Base-by-base conservation (phyloP, 2,888 invertebrate genomes). In the Nemotelus nigrinus region DNA sequence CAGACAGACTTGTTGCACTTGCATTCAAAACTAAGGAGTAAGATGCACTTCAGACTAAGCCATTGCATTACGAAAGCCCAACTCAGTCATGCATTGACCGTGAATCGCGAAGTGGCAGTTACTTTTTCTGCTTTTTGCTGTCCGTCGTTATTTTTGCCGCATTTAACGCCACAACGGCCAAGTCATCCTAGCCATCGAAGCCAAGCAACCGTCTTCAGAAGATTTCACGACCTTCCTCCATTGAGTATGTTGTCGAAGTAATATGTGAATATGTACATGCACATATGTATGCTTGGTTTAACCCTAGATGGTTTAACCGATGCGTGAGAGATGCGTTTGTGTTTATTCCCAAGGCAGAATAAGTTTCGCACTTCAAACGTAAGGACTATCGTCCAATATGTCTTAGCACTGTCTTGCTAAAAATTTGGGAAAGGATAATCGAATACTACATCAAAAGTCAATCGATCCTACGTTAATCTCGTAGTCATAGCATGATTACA, bases 1-100 rank as follows among this genome's bases (percentile, higher is more conserved):
- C 47, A 45, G 65, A 44, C 47, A 65, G 65, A 65, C 65, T 65
- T 65, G 65, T 45, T 65, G 65, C 65, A 65, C 65, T 65, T 65
- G 65, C 47, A 65, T 65, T 44, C 65, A 65, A 2, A 65, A 65
- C 7, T 5, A 47, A 47, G n/a, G 25, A 8, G 3, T 8, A 65
- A 65, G 47, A 65, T 65, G 65, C 65, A 65, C 65, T 65, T 65
- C 47, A 47, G 65, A 7, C 65, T n/a, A n/a, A 45, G 65, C 45
- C 7, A 45, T 65, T n/a, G 65, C 25, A 44, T 65, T 47, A 47
- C 44, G 10, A 65, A 25, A 45, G 43, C 7, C 58, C 58, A n/a
- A 4, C 41, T 7, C 39, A 63, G 2, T 10, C 65, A 65, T 41
- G 65, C 65, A 45, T 65, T 65, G 65, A 65, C 65, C 65, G 65